Evolutionary conservation across 2,113 vertebrate species (phyloP).

Genomic region (Hyperoodon ampullatus): DNA sequence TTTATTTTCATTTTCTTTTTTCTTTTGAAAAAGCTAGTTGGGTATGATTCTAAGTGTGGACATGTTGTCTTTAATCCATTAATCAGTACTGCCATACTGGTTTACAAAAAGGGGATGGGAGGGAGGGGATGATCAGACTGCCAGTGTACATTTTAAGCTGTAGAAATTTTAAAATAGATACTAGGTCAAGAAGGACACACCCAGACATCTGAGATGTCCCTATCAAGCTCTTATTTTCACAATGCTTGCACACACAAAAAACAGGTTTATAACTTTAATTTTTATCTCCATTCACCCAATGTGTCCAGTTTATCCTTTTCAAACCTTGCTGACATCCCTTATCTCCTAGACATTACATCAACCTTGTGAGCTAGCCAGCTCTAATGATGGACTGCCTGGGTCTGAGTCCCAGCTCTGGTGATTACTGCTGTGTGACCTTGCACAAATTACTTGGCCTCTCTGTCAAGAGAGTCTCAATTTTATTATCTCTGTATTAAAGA

Average conservation of each 20-base stretch:
- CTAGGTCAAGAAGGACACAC: neutral
- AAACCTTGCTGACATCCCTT: neutral
- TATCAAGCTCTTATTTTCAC: neutral
- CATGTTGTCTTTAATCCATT: neutral
- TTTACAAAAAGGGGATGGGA: neutral
- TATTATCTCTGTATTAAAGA: neutral
- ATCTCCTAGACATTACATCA: neutral
- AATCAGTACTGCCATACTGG: neutral
- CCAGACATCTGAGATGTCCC: neutral
- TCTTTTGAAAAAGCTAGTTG: neutral
- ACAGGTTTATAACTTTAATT: neutral
- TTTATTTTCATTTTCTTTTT: neutral
- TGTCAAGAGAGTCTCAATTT: neutral
- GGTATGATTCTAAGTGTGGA: neutral
- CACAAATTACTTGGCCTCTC: neutral
- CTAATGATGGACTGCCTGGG: neutral
- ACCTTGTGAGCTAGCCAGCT: neutral
- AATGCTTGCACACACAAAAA: neutral
- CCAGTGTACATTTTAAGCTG: neutral
- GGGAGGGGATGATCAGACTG: neutral
- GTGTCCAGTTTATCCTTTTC: neutral
- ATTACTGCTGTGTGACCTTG: neutral
- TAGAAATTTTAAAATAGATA: neutral
- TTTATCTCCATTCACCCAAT: neutral
- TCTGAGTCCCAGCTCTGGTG: neutral